Evolutionary conservation across 2,797 vertebrate genomes (phyloP).

Genomic region (Halcyon chelicuti): DNA sequence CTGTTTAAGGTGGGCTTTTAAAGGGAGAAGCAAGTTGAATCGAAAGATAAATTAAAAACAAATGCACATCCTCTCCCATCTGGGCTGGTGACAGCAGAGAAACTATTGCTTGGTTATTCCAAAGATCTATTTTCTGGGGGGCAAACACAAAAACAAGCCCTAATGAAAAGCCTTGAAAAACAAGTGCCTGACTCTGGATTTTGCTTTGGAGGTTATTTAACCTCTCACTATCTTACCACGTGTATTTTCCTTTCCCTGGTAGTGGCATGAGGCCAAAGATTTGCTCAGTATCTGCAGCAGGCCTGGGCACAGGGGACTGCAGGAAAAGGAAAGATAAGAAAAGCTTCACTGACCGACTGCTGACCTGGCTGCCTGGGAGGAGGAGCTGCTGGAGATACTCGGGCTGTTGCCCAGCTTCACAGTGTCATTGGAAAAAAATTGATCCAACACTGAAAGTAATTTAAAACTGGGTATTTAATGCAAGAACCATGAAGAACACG

Average conservation of each 20-base stretch:
- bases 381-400: not conserved
- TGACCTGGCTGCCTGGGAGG: fast-evolving
- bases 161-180: not conserved
- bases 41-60: not conserved
- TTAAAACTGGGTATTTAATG: not conserved
- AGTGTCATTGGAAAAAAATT: not conserved
- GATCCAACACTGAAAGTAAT: not conserved
- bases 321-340: not conserved
- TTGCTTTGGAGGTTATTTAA: not conserved
- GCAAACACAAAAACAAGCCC: not conserved
- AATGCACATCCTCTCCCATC: not conserved
- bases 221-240: not conserved
- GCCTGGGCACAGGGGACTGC: not conserved
- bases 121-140: not conserved
- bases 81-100: not conserved
- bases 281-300: not conserved
- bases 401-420: not conserved
- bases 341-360: not conserved
- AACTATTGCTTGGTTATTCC: not conserved
- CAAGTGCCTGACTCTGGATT: not conserved
- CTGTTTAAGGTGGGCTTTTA: not conserved
- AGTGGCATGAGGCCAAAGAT: not conserved
- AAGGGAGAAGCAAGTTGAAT: not conserved
- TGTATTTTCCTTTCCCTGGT: not conserved
- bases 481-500: not conserved